These are phyloP conservation scores for Sciaenops ocellatus DNA, from an alignment of 2,797 vertebrate genomes.

Conservation along the genomic window DNA sequence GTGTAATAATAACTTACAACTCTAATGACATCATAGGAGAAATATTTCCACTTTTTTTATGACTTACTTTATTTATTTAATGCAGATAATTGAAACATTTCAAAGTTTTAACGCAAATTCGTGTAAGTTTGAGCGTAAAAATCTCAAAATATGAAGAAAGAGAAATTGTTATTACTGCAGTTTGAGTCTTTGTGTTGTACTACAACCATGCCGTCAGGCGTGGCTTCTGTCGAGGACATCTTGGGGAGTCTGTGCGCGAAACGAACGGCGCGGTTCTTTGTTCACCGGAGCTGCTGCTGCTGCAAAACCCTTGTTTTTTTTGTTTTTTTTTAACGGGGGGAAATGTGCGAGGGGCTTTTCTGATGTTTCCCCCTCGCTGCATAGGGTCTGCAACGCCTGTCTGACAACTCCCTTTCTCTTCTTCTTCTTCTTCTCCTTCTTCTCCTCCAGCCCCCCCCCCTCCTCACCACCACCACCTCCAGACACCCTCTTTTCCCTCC, in stretches of 20 bases:
- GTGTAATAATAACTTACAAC: slow-evolving; percentile 17
- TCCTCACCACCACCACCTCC: slow-evolving; percentile 43
- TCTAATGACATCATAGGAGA: background rate
- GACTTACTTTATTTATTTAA: background rate
- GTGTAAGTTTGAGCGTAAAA: slow-evolving; percentile 47
- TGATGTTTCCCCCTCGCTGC: slow-evolving; percentile 70
- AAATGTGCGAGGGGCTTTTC: slow-evolving; percentile 71
- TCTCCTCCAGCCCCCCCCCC: slow-evolving; percentile 20
- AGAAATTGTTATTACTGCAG: slow-evolving; percentile 36
- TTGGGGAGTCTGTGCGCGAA: slow-evolving; percentile 74
- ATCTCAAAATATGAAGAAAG: background rate
- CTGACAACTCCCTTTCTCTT: slow-evolving; percentile 82
- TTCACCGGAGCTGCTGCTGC: slow-evolving; percentile 77
- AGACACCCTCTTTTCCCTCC: slow-evolving; percentile 66
- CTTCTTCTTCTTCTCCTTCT: background rate
- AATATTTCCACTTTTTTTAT: background rate
- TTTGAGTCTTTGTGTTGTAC: slow-evolving; percentile 65
- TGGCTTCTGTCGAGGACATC: slow-evolving; percentile 80
- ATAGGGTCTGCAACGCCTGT: slow-evolving; percentile 83
- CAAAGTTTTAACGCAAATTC: background rate
- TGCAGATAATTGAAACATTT: background rate
- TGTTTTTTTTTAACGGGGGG: slow-evolving; percentile 54
- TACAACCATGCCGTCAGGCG: slow-evolving; percentile 79
- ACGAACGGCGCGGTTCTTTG: slow-evolving; percentile 81
- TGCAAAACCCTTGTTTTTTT: slow-evolving; percentile 60